These are phyloP conservation scores for Zaprionus ornatus DNA, from an alignment of 1,140 invertebrate genomes.

Conservation along the genomic window DNA sequence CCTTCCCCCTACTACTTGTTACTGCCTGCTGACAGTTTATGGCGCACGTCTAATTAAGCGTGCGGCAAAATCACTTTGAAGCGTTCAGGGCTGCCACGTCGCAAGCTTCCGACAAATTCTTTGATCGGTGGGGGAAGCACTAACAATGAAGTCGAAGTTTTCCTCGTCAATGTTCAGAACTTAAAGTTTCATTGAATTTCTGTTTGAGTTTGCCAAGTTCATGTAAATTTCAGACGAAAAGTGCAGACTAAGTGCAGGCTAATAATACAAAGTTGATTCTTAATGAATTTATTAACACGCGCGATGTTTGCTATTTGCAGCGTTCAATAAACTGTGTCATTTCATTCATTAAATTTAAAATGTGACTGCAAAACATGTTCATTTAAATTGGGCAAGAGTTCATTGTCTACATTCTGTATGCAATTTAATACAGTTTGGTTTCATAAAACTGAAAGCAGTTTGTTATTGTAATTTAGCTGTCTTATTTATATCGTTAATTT, in stretches of 20 bases:
- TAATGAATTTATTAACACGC: conserved; percentile 56
- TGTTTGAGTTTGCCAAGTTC: conserved; percentile 8
- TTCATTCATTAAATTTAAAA: background rate
- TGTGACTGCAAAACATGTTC: background rate
- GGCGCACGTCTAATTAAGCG: conserved; percentile 38
- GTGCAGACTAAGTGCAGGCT: background rate
- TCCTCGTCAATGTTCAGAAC: background rate
- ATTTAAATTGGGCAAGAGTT: background rate
- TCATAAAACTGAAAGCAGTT: background rate
- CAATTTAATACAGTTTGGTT: background rate
- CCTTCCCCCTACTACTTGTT: background rate
- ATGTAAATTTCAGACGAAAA: background rate
- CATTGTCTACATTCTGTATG: background rate
- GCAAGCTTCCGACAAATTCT: conserved; percentile 13
- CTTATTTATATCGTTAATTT: background rate
- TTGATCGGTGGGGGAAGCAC: background rate
- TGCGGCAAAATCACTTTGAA: conserved; percentile 8
- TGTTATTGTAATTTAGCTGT: background rate
- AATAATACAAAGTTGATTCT: conserved; percentile 57
- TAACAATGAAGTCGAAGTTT: conserved; percentile 13
- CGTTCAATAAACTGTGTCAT: conserved; percentile 25
- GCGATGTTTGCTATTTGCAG: conserved; percentile 37
- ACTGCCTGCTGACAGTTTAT: conserved; percentile 19
- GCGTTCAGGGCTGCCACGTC: background rate
- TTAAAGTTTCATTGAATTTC: conserved; percentile 26